These are phyloP conservation scores for Cantharis nigra DNA, from an alignment of 2,888 invertebrate species.

Conservation along the genomic window DNA sequence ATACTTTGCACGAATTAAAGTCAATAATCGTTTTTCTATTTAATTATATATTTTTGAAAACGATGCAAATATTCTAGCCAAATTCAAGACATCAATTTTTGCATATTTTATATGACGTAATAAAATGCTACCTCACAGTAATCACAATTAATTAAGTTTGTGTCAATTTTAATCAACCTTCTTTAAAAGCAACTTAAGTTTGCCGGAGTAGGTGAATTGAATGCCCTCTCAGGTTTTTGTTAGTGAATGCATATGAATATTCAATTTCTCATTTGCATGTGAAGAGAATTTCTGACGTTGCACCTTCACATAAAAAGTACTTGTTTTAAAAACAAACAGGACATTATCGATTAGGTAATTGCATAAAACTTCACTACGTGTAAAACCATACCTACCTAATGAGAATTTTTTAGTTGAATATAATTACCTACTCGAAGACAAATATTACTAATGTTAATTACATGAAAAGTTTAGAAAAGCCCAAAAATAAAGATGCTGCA, in stretches of 20 bases:
- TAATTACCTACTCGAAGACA: background rate
- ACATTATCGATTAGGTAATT: background rate
- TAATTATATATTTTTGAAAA: background rate
- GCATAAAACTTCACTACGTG: background rate
- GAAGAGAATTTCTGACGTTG: conserved; percentile 40
- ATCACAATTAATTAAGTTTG: conserved; percentile 24
- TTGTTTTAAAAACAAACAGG: conserved; percentile 13
- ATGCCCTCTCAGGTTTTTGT: conserved; percentile 44
- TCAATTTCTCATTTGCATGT: conserved; percentile 52
- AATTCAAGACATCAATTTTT: background rate
- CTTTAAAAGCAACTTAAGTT: conserved; percentile 22
- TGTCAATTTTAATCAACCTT: conserved; percentile 28
- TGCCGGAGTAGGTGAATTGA: conserved; percentile 29
- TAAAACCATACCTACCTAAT: background rate
- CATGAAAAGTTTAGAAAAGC: background rate
- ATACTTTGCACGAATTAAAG: background rate
- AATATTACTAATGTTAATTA: background rate
- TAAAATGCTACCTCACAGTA: conserved; percentile 6
- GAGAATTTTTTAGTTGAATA: background rate
- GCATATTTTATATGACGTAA: background rate
- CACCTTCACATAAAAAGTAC: conserved; percentile 21
- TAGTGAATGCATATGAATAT: conserved; percentile 49
- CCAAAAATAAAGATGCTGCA: background rate
- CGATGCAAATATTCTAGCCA: background rate
- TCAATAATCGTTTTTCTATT: background rate